Evolutionary conservation across 35 echinoderm and acorn worm species (phyloP), one percentile per base, ranked within the genome.

Genomic region (Diadema setosum): DNA sequence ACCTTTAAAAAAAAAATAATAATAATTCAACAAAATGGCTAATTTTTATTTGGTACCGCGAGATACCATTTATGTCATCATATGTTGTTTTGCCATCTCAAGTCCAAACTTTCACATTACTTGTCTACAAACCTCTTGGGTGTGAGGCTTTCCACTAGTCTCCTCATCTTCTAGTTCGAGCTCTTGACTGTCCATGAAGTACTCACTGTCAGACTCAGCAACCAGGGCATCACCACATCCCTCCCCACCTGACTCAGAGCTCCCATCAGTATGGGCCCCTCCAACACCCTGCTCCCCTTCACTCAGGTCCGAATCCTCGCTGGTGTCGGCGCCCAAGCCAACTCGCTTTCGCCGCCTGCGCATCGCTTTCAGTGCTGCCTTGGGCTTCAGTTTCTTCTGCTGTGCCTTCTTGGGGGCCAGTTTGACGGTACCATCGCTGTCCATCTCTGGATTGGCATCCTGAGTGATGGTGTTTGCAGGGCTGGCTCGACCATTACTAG

Each of bases 111-210:
- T 9, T n/a, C n/a, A 9, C 48, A 52, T 9, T 52, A 52, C 48
- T 52, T 52, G n/a, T n/a, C n/a, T 23, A 20, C n/a, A 63, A 20
- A 78, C 81, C 46, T 83, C 81, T 27, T 83, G 23, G 21, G 26
- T 2, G 12, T 26, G n/a, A 11, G 48, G 44, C 40, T 26, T 57
- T 46, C 56, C 81, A 4, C 5, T 25, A 48, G 35, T 8, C 74
- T 83, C 81, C 40, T 83, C 81, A 6, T 83, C 81, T 25, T 83
- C 81, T 14, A 52, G 27, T 36, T 93, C 92, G 29, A 90, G 74
- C 7, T 94, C 92, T 46, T 94, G 92, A 56, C 92, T 94, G 49
- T 94, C 92, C 92, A 94, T 94, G 31, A 94, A 49, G n/a, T 85
- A 94, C 44, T 94, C 92, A 69, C 92, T 94, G 69, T 94, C 92